Percentiles rank a stretch among this genome's conserved stretches.
phyloP scores from a whole-genome alignment of 2,113 vertebrate species.

The Pongo pygmaeus region DNA sequence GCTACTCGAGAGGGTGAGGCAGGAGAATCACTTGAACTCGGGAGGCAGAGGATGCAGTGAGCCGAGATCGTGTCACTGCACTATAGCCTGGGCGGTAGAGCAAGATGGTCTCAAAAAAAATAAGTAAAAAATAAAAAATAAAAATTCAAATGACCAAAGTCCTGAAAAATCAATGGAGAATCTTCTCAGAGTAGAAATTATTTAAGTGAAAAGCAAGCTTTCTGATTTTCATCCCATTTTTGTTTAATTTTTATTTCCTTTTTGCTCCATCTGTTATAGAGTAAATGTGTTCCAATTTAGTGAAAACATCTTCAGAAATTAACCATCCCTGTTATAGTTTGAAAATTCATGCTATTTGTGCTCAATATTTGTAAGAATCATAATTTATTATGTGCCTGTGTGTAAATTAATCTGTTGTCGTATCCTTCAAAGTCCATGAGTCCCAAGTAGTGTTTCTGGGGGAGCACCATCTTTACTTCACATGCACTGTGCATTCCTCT shows the following conservation, averaged over 20 bases:
- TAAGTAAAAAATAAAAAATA: too few species aligned
- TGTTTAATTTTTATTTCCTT: constrained; percentile 50
- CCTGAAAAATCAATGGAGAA: constrained; percentile 38
- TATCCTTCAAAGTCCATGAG: background rate
- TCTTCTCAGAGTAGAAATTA: constrained; percentile 16
- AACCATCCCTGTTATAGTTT: background rate
- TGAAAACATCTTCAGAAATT: constrained; percentile 53
- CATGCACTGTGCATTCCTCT: background rate
- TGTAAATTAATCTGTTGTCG: background rate
- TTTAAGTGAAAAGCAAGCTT: constrained; percentile 30
- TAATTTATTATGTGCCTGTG: background rate
- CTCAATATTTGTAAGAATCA: background rate
- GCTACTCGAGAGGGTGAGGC: too few species aligned
- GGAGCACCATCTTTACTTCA: background rate
- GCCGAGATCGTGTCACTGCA: too few species aligned
- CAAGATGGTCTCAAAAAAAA: too few species aligned
- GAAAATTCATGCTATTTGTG: constrained; percentile 8
- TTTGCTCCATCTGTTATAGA: constrained; percentile 26
- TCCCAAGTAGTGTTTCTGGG: background rate
- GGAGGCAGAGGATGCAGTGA: too few species aligned
- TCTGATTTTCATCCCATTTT: background rate
- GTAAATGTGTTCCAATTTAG: constrained; percentile 31
- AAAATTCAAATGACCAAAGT: background rate
- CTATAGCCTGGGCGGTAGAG: too few species aligned
- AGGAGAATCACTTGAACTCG: too few species aligned